phyloP scores from a whole-genome alignment of 1,140 invertebrate genomes.

The Calosoma granatense region DNA sequence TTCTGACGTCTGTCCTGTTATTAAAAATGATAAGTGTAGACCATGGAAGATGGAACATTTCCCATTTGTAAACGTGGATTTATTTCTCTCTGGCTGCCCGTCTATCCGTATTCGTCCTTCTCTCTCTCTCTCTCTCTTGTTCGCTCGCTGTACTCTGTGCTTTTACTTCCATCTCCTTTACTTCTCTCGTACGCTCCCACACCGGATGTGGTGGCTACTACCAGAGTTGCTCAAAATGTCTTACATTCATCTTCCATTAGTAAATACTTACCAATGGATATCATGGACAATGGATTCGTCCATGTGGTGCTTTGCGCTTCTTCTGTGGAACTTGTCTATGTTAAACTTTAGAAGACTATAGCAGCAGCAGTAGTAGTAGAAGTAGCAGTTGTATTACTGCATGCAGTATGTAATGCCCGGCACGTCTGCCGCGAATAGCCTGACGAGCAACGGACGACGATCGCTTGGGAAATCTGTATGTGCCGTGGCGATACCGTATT shows the following conservation, averaged over 20 bases:
- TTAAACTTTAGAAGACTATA: neutral
- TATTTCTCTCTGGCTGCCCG: neutral
- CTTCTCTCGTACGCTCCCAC: no score
- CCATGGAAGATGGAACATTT: neutral
- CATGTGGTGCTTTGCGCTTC: neutral
- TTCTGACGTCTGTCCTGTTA: slow-evolving; percentile 7
- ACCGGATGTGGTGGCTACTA: neutral
- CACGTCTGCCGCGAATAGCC: neutral
- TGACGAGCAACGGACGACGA: neutral
- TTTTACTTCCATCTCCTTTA: no score
- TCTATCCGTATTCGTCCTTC: neutral
- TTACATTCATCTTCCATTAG: neutral
- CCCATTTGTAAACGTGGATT: slow-evolving; percentile 7
- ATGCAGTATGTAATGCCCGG: neutral
- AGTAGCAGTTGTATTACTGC: neutral
- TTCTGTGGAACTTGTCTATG: neutral
- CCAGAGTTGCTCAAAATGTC: neutral
- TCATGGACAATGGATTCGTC: no score
- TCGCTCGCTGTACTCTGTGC: neutral
- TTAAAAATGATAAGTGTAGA: slow-evolving; percentile 8
- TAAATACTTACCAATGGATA: neutral
- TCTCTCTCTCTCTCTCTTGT: neutral
- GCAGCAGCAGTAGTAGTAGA: no score
- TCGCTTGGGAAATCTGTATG: neutral
- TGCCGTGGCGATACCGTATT: neutral